Evolutionary conservation across 2,888 invertebrate genomes (phyloP).

Genomic region (Cosmia pyralina): DNA sequence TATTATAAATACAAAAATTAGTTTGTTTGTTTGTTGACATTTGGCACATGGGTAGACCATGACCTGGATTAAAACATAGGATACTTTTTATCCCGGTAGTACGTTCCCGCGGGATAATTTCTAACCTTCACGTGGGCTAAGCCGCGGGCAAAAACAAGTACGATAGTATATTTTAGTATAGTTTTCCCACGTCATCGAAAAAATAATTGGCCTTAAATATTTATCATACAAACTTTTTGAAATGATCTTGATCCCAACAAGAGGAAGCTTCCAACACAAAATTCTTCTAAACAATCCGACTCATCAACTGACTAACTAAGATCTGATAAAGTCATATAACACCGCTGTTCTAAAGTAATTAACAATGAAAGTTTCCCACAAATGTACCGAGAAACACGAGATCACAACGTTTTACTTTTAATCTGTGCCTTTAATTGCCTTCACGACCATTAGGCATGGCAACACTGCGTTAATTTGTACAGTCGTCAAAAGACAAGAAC

Average conservation of each 20-base stretch:
- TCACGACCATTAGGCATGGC: slow-evolving; percentile 59
- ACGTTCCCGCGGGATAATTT: too few relatives aligned
- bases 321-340: slow-evolving; percentile 64
- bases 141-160: too few relatives aligned
- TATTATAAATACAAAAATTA: too few relatives aligned
- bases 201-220: slow-evolving; percentile 8
- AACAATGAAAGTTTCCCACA: slow-evolving; percentile 72
- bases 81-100: too few relatives aligned
- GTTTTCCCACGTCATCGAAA: slow-evolving; percentile 15
- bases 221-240: neutral
- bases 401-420: slow-evolving; percentile 69
- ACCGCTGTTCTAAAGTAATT: slow-evolving; percentile 64
- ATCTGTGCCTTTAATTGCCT: slow-evolving; percentile 66
- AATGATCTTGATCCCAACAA: slow-evolving; percentile 41
- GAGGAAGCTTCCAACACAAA: slow-evolving; percentile 24
- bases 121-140: too few relatives aligned
- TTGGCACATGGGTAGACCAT: too few relatives aligned
- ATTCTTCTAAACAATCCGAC: slow-evolving; percentile 58
- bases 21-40: too few relatives aligned
- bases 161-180: neutral
- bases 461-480: slow-evolving; percentile 53
- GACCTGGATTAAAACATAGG: too few relatives aligned
- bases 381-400: slow-evolving; percentile 67
- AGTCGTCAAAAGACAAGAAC: slow-evolving; percentile 39
- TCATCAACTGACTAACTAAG: slow-evolving; percentile 42